phyloP scores from a whole-genome alignment of 2,113 vertebrate species.

The Peromyscus leucopus region DNA sequence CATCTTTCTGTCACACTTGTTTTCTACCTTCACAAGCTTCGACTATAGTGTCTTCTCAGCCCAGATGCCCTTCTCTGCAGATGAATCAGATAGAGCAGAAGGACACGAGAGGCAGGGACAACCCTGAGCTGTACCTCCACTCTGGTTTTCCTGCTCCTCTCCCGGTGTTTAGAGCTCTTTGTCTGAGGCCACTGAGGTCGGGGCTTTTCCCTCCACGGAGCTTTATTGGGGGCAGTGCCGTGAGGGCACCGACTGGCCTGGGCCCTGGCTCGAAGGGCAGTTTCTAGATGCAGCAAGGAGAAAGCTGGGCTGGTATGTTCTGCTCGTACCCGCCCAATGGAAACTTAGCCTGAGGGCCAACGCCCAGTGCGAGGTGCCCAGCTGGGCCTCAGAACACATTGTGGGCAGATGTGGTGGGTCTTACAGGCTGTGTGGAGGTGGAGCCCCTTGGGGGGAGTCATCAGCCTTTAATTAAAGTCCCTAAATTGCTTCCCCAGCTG shows the following conservation, averaged over 20 bases:
- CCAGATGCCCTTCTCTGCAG: neutral
- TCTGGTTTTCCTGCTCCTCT: neutral
- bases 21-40: neutral
- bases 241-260: neutral
- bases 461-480: conserved; percentile 86
- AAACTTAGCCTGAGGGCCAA: neutral
- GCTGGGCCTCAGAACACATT: conserved; percentile 21
- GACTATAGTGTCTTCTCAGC: neutral
- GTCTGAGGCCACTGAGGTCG: neutral
- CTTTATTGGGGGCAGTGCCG: neutral
- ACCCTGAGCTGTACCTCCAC: neutral
- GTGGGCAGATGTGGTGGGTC: conserved; percentile 78
- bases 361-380: neutral
- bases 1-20: no score
- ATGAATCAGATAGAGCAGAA: neutral
- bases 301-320: neutral
- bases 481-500: conserved; percentile 85
- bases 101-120: neutral
- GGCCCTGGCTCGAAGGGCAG: neutral
- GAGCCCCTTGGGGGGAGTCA: conserved; percentile 71
- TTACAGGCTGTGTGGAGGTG: conserved; percentile 66
- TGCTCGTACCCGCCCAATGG: neutral
- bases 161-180: neutral
- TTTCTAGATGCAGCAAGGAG: neutral
- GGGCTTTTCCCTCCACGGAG: neutral